Base-by-base conservation (phyloP, 30 jellyfish, hydroid and myxozoan genomes). In the Morbakka virulenta region DNA sequence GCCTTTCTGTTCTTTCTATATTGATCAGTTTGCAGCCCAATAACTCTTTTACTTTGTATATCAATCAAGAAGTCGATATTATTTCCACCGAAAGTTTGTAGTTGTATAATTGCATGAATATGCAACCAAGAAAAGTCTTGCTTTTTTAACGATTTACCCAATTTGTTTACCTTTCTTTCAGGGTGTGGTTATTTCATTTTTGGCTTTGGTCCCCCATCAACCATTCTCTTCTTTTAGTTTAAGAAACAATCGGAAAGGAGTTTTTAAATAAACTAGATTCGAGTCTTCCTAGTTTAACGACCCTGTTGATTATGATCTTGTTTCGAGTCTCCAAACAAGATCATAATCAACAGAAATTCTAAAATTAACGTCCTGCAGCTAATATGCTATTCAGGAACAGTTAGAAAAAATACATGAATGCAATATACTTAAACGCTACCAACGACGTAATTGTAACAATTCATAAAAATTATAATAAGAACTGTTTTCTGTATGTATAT, bases 1-100 rank as follows among this genome's bases (percentile, higher is more conserved):
- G 33, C 73, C 81, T 69, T 68, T 52, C 81, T 69, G 33, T 67
- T 67, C 3, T 67, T 33, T 33, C 26, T 69, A n/a, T n/a, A n/a
- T n/a, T n/a, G n/a, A 24, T 23, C 67, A 48, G 36, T 69, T 35
- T 69, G 73, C 32, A 69, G 67, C 68, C 48, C 35, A 9, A 17
- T 1, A 3, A 68, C 28, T 41, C 74, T 29, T 33, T 69, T 67
- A 3, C 2, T 69, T 69, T 69, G 81, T 1, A 20, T 69, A 35
- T 69, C 35, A 32, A 28, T 1, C 17, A 63, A 50, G 47, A 63
- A 63, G 2, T 63, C 75, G 30, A 63, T 63, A 21, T 50, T 36
- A 17, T 26, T 32, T 63, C 75, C 1, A 4, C 64, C 63, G 30
- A 3, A 63, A 2, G 63, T 33, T 28, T 34, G 2, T 12, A 69